A percentile compares a stretch with the other conserved stretches of the same genome.
phyloP scores from a whole-genome alignment of 2,797 vertebrate genomes.

The Parambassis ranga region DNA sequence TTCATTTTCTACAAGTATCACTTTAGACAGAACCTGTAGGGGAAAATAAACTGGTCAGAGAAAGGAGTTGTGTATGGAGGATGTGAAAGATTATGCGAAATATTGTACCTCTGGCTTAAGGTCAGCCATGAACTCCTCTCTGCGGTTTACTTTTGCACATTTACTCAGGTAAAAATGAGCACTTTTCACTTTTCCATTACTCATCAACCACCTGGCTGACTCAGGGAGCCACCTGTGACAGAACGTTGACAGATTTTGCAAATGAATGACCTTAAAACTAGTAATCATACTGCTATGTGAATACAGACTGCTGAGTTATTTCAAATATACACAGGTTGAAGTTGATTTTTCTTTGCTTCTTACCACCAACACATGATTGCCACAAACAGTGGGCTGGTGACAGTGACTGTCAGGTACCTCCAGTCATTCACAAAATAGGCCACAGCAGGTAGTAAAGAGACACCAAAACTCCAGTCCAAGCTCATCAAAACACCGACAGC shows the following conservation, averaged over 20 bases:
- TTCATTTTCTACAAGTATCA: conserved; percentile 50
- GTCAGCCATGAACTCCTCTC: conserved; percentile 55
- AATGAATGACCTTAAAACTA: no score
- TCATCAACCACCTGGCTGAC: conserved; percentile 77
- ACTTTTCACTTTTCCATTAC: conserved; percentile 56
- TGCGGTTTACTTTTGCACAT: conserved; percentile 69
- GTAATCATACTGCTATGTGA: background rate
- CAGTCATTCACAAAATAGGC: conserved; percentile 76
- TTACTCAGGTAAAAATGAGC: conserved; percentile 67
- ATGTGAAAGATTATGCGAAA: background rate
- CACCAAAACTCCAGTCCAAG: conserved; percentile 62
- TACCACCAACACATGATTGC: conserved; percentile 84
- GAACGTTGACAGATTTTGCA: background rate
- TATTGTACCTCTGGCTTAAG: conserved; percentile 68
- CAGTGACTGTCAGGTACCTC: conserved; percentile 58
- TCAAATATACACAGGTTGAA: no score
- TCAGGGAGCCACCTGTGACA: conserved; percentile 73
- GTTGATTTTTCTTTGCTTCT: no score
- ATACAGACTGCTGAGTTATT: background rate
- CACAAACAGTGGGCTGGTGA: conserved; percentile 78
- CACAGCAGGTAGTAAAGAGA: conserved; percentile 51
- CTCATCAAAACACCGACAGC: conserved; percentile 55
- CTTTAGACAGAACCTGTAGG: conserved; percentile 53
- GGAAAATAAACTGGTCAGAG: background rate
- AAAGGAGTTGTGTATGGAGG: background rate